phyloP scores from a whole-genome alignment of 2,113 vertebrate genomes.

The Eublepharis macularius region DNA sequence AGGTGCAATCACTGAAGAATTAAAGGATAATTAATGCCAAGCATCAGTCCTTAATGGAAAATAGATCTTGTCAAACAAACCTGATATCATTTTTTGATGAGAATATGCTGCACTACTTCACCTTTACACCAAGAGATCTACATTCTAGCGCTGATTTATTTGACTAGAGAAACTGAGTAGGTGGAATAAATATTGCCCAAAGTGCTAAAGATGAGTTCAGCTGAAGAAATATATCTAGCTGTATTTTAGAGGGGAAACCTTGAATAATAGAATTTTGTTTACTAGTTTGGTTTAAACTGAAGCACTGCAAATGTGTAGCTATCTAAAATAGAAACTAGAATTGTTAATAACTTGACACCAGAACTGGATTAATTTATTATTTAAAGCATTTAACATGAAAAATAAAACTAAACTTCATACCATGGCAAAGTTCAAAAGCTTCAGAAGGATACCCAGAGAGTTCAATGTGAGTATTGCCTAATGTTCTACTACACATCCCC shows the following conservation, averaged over 20 bases:
- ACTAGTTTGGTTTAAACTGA: conserved; percentile 21
- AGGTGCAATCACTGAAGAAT: conserved; percentile 26
- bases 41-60: conserved; percentile 34
- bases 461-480: not conserved
- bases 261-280: conserved; percentile 11
- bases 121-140: conserved; percentile 13
- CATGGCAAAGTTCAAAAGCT: not conserved
- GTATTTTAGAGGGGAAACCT: conserved; percentile 21
- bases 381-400: conserved; percentile 44
- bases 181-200: conserved; percentile 40
- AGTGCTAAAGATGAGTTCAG: conserved; percentile 22
- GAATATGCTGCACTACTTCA: conserved; percentile 33
- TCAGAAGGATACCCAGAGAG: not conserved
- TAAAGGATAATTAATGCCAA: conserved; percentile 36
- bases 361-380: conserved; percentile 40
- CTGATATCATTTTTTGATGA: conserved; percentile 34
- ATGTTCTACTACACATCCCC: not conserved
- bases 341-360: conserved; percentile 19
- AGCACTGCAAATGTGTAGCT: not conserved
- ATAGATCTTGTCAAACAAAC: conserved; percentile 36
- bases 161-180: conserved; percentile 17
- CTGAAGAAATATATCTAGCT: conserved; percentile 18
- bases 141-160: not conserved
- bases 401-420: not conserved
- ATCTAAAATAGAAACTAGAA: conserved; percentile 1